phyloP scores from a whole-genome alignment of 2,113 vertebrate species.

The Gnathonemus longibarbis region DNA sequence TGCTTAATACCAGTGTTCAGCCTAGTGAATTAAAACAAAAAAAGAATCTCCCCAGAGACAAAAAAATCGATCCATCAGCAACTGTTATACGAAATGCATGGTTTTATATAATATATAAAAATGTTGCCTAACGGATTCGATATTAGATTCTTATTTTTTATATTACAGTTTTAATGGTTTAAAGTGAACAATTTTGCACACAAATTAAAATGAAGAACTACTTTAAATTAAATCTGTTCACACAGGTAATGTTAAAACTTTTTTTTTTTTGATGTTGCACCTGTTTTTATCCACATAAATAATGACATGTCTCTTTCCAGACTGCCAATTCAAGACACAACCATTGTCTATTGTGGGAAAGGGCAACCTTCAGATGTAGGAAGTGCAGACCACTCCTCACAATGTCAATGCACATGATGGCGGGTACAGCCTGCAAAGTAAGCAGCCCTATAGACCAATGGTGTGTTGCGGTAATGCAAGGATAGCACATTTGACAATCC shows the following conservation, averaged over 20 bases:
- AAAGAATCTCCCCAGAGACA: not conserved
- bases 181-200: not conserved
- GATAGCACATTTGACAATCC: not conserved
- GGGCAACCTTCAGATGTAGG: not conserved
- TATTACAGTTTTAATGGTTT: not conserved
- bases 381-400: not conserved
- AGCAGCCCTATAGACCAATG: not conserved
- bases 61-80: not conserved
- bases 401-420: not conserved
- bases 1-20: not conserved
- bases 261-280: not conserved
- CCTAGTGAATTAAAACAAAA: not conserved
- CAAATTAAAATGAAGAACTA: not conserved
- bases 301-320: not conserved
- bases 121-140: not conserved
- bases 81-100: not conserved
- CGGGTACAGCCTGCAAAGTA: not conserved
- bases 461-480: not conserved
- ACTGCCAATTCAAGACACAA: not conserved
- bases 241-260: not conserved
- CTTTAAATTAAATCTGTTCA: not conserved
- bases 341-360: not conserved
- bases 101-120: constrained; percentile 5
- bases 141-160: not conserved
- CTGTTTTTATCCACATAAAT: not conserved